Base-by-base conservation (phyloP, 2,888 invertebrate genomes). In the Morpho helenor region DNA sequence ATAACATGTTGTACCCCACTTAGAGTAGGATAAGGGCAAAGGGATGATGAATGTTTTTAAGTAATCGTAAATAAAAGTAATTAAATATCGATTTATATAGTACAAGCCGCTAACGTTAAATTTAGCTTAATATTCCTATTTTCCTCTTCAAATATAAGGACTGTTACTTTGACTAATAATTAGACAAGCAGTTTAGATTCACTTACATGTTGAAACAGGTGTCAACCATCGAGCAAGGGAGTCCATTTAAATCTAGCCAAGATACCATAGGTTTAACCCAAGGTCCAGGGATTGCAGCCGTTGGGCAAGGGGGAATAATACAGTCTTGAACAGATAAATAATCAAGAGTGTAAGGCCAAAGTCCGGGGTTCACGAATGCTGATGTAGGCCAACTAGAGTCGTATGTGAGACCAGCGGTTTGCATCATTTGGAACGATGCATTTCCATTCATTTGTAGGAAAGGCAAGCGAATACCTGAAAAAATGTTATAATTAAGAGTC, bases 341-440 rank as follows among this genome's bases (percentile, higher is more conserved):
- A 70, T 95, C 93, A 56, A 94, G 74, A 1, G 94, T 94, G 75
- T 95, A 95, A 0, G 95, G 95, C 92, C 93, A 95, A 1, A 93
- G 73, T 16, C 91, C 91, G 40, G 90, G 89, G 56, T 83, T 65
- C 0, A 75, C 70, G 59, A 69, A 72, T 0, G 66, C 66, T 22
- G 79, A 75, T 0, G 93, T 92, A 0, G 93, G 89, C 93, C 94
- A 92, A 3, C 93, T 92, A 57, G 91, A 90, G 70, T 95, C 95
- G 72, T 94, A 95, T 1, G 71, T 60, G 4, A 94, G 79, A 0
- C 80, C 87, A 23, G 81, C 72, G 8, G 91, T 80, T 0, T 77
- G 66, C 72, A 94, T 89, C 59, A 93, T 92, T 59, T 87, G 73
- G 75, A 93, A 94, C 57, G 92, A 92, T 5, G 74, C 69, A 70